Conservation (phyloP, 35 echinoderm and acorn worm genomes). For the Nesometra sesokonis region DNA sequence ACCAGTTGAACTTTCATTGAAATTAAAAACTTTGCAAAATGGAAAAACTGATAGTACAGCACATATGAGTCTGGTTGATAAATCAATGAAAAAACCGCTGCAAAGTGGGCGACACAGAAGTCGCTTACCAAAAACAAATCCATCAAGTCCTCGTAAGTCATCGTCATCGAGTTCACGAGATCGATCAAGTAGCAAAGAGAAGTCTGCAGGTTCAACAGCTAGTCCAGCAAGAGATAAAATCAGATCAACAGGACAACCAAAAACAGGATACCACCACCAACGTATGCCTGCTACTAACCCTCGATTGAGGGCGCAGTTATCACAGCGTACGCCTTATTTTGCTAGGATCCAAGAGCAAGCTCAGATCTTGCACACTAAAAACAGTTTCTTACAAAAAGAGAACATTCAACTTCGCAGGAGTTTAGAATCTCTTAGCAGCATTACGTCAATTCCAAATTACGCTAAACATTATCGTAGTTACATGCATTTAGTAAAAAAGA, state of each 20-base stretch:
- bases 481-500: conserved; percentile 86
- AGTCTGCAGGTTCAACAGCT: background rate
- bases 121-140: background rate
- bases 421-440: conserved; percentile 51
- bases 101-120: background rate
- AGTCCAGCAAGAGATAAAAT: background rate
- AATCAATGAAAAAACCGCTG: background rate
- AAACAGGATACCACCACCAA: conserved; percentile 13
- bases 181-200: background rate
- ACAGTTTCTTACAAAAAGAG: conserved; percentile 87
- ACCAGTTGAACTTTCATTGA: background rate
- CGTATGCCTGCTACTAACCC: conserved; percentile 77
- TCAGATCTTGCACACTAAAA: conserved; percentile 31
- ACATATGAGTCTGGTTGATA: background rate
- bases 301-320: conserved; percentile 67
- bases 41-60: background rate
- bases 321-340: conserved; percentile 70
- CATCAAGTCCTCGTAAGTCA: background rate
- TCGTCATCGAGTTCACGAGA: background rate
- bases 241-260: background rate
- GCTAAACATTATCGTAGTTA: conserved; percentile 96
- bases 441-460: conserved; percentile 72
- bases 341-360: conserved; percentile 21
- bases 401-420: conserved; percentile 58
- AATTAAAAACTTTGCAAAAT: background rate